phyloP scores from a whole-genome alignment of 2,797 vertebrate genomes.

The Chanos chanos region DNA sequence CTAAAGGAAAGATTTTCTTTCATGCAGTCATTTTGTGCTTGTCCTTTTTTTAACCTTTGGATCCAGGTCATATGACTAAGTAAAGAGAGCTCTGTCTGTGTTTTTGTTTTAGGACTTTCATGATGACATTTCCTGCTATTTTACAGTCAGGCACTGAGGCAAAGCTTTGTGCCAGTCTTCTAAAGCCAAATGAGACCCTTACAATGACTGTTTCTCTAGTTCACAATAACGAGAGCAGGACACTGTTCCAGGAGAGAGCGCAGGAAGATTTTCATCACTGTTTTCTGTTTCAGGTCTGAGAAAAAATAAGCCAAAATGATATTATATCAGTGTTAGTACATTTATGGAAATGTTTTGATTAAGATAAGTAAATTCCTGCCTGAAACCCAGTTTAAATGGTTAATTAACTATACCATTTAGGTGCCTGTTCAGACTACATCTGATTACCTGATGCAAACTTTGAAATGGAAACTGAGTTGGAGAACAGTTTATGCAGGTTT shows the following conservation, averaged over 20 bases:
- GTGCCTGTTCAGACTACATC: too few species aligned
- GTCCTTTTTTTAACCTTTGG: not conserved
- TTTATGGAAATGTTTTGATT: not conserved
- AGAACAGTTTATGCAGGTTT: too few species aligned
- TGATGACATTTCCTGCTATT: conserved; percentile 60
- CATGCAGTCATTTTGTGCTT: too few species aligned
- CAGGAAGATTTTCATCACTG: conserved; percentile 48
- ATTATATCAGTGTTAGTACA: not conserved
- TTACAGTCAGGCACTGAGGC: conserved; percentile 55
- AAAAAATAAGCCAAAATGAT: too few species aligned
- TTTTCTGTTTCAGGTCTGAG: conserved; percentile 52
- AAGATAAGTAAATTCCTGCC: not conserved
- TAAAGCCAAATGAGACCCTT: conserved; percentile 57
- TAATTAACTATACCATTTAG: too few species aligned
- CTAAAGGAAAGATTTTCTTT: too few species aligned
- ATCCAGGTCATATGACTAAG: not conserved
- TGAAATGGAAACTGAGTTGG: too few species aligned
- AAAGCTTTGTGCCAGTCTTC: conserved; percentile 56
- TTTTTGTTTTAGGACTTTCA: conserved; percentile 54
- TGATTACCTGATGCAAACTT: too few species aligned
- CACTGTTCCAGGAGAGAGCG: conserved; percentile 41
- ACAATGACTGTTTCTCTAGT: conserved; percentile 51
- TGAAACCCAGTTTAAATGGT: too few species aligned
- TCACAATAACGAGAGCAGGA: conserved; percentile 11
- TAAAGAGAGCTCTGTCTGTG: not conserved